Conservation (phyloP, 2,888 invertebrate species). For the Rutpela maculata region DNA sequence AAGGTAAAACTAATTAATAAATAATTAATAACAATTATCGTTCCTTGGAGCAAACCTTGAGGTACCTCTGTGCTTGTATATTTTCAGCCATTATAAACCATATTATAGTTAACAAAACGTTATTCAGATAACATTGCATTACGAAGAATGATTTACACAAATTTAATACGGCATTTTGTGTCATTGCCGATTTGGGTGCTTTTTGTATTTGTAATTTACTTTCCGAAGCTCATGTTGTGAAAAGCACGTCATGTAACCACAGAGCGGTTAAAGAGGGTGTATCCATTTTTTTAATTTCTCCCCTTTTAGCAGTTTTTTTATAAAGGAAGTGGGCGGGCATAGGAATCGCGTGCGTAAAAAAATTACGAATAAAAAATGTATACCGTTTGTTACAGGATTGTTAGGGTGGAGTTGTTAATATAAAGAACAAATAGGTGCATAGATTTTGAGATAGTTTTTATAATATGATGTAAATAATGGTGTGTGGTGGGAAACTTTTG, state of each 20-base stretch:
- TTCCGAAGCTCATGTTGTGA: not conserved
- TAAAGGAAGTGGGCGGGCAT: slow-evolving; percentile 70
- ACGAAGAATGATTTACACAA: slow-evolving; percentile 13
- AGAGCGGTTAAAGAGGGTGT: slow-evolving; percentile 58
- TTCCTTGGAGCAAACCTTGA: slow-evolving; percentile 30
- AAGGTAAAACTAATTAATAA: slow-evolving; percentile 11
- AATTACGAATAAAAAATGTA: slow-evolving; percentile 71
- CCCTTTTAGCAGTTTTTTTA: slow-evolving; percentile 46
- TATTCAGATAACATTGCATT: not conserved
- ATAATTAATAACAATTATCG: slow-evolving; percentile 17
- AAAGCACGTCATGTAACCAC: slow-evolving; percentile 52
- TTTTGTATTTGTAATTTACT: not conserved
- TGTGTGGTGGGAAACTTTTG: slow-evolving; percentile 53
- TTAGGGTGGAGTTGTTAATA: slow-evolving; percentile 65
- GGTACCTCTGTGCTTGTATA: slow-evolving; percentile 17
- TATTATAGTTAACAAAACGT: not conserved
- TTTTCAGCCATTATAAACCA: slow-evolving; percentile 17
- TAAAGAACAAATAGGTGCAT: slow-evolving; percentile 66
- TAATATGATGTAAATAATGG: slow-evolving; percentile 50
- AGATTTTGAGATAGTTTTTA: slow-evolving; percentile 58
- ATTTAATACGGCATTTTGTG: slow-evolving; percentile 19
- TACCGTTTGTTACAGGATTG: slow-evolving; percentile 64
- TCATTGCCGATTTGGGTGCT: not conserved
- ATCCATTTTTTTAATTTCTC: slow-evolving; percentile 52
- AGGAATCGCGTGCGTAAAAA: slow-evolving; percentile 71